phyloP scores from a whole-genome alignment of 2,113 vertebrate species.

The Gopherus evgoodei region DNA sequence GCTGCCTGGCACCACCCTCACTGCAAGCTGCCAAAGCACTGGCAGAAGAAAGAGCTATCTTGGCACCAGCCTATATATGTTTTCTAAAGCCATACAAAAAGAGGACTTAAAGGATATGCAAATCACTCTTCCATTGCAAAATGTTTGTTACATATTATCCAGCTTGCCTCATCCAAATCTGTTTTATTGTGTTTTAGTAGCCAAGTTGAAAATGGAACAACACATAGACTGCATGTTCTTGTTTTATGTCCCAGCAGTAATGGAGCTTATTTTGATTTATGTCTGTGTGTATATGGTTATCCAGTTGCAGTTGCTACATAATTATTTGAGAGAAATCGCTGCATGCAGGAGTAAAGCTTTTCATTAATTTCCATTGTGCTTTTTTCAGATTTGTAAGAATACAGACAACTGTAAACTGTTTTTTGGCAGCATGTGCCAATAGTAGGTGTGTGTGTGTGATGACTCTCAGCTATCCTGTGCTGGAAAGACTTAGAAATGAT shows the following conservation, averaged over 20 bases:
- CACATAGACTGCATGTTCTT: background rate
- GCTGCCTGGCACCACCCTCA: background rate
- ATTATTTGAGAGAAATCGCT: background rate
- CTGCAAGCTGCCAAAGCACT: conserved; percentile 9
- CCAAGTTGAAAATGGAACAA: conserved; percentile 20
- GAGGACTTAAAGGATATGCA: background rate
- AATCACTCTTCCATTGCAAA: background rate
- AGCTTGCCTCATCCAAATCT: conserved; percentile 34
- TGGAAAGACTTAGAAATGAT: background rate
- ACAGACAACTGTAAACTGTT: background rate
- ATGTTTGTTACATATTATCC: background rate
- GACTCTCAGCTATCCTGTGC: background rate
- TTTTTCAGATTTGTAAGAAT: background rate
- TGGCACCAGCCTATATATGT: background rate
- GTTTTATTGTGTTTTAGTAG: background rate
- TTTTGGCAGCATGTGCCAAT: accelerated
- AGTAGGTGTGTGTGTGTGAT: background rate
- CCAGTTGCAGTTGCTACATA: background rate
- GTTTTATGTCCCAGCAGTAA: conserved; percentile 23
- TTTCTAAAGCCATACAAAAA: conserved; percentile 28
- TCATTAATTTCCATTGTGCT: background rate
- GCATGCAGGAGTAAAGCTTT: background rate
- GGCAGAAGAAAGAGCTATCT: background rate
- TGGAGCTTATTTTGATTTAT: conserved; percentile 7
- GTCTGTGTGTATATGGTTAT: background rate